phyloP scores from a whole-genome alignment of 2,113 vertebrate species.

The Campylorhamphus procurvoides region DNA sequence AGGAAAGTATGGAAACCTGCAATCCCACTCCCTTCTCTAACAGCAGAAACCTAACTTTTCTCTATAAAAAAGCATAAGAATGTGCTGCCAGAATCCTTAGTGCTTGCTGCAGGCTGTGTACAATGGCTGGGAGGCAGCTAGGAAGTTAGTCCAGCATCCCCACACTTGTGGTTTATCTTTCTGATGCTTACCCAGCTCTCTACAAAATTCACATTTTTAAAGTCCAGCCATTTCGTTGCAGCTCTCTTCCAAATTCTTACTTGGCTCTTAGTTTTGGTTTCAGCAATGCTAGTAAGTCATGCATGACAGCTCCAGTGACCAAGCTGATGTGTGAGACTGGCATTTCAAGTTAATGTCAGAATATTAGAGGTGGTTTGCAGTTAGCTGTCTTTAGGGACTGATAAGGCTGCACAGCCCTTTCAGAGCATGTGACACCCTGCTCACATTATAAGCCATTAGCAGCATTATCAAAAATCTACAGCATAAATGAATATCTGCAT shows the following conservation, averaged over 20 bases:
- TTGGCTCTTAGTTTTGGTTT: neutral
- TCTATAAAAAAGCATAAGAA: neutral
- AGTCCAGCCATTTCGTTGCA: neutral
- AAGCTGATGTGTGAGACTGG: neutral
- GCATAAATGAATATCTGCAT: neutral
- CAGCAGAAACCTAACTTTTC: neutral
- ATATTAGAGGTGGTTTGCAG: neutral
- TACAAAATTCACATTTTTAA: neutral
- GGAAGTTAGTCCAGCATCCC: accelerated
- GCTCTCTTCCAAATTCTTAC: neutral
- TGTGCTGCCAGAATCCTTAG: neutral
- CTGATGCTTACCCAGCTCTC: neutral
- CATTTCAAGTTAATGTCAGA: neutral
- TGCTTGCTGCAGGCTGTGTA: accelerated
- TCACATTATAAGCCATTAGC: neutral
- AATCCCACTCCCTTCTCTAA: neutral
- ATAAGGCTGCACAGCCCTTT: neutral
- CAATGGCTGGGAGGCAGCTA: accelerated
- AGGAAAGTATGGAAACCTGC: neutral
- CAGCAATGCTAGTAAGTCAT: neutral
- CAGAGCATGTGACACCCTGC: neutral
- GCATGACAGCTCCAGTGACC: neutral
- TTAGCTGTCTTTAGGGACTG: neutral
- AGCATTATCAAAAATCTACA: neutral
- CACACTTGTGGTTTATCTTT: accelerated